Percentiles rank a stretch among this genome's conserved stretches.
phyloP scores from a whole-genome alignment of 1,140 invertebrate species.

The Gonioctena quinquepunctata region DNA sequence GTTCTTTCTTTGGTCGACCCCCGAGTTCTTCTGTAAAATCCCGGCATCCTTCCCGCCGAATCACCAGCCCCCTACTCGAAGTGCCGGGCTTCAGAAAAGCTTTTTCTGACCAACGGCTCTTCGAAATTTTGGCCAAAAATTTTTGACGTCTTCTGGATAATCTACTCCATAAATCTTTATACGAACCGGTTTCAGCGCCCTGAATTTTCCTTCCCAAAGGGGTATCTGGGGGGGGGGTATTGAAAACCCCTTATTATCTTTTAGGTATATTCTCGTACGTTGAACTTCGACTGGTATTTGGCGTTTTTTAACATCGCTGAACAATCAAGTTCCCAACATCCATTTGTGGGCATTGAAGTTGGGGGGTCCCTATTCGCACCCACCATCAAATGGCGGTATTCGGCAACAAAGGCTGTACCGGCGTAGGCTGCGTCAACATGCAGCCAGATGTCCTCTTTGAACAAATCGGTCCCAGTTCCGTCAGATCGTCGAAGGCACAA shows the following conservation, averaged over 20 bases:
- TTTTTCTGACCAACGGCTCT: slow-evolving; percentile 68
- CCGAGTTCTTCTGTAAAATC: slow-evolving; percentile 73
- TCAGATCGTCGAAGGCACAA: slow-evolving; percentile 88
- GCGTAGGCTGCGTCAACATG: slow-evolving; percentile 91
- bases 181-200: slow-evolving; percentile 94
- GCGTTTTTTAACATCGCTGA: slow-evolving; percentile 86
- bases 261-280: slow-evolving; percentile 88
- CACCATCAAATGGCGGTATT: slow-evolving; percentile 79
- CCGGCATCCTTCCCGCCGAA: slow-evolving; percentile 80
- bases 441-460: slow-evolving; percentile 77
- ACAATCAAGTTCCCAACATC: slow-evolving; percentile 92
- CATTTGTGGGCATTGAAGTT: slow-evolving; percentile 95
- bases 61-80: slow-evolving; percentile 78
- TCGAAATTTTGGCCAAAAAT: slow-evolving; percentile 78
- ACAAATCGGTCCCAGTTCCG: slow-evolving; percentile 81
- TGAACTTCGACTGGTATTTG: slow-evolving; percentile 80
- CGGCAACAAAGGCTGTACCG: slow-evolving; percentile 87
- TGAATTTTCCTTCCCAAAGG: slow-evolving; percentile 87
- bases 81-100: slow-evolving; percentile 71
- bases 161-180: slow-evolving; percentile 83
- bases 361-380: slow-evolving; percentile 88
- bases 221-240: slow-evolving; percentile 79
- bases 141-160: slow-evolving; percentile 77
- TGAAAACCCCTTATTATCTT: slow-evolving; percentile 70
- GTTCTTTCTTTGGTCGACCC: slow-evolving; percentile 75